phyloP scores from a whole-genome alignment of 1,140 invertebrate genomes.

The Reticulitermes speratus region DNA sequence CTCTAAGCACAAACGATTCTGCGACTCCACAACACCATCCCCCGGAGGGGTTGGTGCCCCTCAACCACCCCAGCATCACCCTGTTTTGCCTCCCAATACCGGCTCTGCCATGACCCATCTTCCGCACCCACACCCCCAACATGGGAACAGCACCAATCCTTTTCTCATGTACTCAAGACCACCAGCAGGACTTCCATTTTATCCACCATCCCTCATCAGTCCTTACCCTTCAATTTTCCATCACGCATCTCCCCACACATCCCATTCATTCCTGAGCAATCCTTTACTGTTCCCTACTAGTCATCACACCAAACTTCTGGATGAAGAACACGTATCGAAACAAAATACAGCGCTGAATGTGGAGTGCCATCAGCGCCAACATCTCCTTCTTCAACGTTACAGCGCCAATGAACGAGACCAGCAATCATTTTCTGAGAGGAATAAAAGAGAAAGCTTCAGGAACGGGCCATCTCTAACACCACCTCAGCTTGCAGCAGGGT shows the following conservation, averaged over 20 bases:
- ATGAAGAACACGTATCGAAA: background rate
- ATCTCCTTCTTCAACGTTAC: conserved; percentile 41
- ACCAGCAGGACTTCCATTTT: conserved; percentile 53
- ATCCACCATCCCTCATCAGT: conserved; percentile 57
- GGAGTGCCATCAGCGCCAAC: background rate
- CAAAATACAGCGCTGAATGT: background rate
- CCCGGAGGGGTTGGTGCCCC: conserved; percentile 51
- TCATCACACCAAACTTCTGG: background rate
- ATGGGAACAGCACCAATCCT: conserved; percentile 50
- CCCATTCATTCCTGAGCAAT: conserved; percentile 52
- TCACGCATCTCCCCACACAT: conserved; percentile 45
- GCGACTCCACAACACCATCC: conserved; percentile 62
- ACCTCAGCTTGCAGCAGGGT: conserved; percentile 35
- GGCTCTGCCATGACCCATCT: conserved; percentile 40
- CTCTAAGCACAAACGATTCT: conserved; percentile 82
- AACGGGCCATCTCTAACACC: background rate
- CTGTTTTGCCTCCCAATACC: conserved; percentile 41
- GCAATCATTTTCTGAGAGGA: conserved; percentile 38
- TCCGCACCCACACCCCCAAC: conserved; percentile 23
- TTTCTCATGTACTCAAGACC: conserved; percentile 65
- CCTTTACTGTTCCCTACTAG: conserved; percentile 52
- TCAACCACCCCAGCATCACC: conserved; percentile 45
- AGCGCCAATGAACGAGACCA: conserved; percentile 43
- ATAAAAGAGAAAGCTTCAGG: background rate
- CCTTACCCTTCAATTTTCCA: conserved; percentile 58